Percentiles rank a stretch among this genome's conserved stretches.
Conservation (phyloP, 2,797 vertebrate genomes). For the Gambusia yucatana region DNA sequence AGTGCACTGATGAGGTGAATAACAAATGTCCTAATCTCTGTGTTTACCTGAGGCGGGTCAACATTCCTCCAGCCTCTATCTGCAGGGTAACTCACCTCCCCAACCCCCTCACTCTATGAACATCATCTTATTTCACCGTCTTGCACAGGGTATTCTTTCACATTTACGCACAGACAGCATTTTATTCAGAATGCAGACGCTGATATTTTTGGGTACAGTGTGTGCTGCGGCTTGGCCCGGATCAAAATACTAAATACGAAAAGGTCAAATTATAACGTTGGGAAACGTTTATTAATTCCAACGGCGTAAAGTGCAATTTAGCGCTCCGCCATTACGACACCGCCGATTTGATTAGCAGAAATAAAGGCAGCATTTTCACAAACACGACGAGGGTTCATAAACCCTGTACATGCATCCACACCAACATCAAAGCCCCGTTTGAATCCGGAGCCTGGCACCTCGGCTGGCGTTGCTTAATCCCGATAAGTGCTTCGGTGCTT, state of each 20-base stretch:
- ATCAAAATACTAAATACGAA: constrained; percentile 9
- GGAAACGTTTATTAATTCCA: neutral
- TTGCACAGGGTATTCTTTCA: neutral
- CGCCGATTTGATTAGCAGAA: constrained; percentile 3
- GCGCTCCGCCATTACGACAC: neutral
- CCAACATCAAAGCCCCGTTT: constrained; percentile 63
- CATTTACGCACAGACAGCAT: neutral
- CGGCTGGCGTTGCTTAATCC: constrained; percentile 58
- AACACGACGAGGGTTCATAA: constrained; percentile 19
- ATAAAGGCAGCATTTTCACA: constrained; percentile 4
- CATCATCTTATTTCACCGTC: neutral
- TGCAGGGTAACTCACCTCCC: neutral
- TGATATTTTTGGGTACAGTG: constrained; percentile 1
- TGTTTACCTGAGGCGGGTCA: neutral
- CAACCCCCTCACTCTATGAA: neutral
- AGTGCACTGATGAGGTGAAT: neutral
- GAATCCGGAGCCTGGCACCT: constrained; percentile 38
- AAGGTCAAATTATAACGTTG: constrained; percentile 2
- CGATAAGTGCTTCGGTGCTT: constrained; percentile 58
- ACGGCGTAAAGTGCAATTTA: neutral
- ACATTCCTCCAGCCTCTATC: neutral
- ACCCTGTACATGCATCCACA: constrained; percentile 25
- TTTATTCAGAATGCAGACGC: constrained; percentile 7
- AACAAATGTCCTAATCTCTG: neutral
- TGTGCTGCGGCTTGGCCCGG: constrained; percentile 14